Conservation (phyloP, 1,140 invertebrate species). For the Cherax quadricarinatus region DNA sequence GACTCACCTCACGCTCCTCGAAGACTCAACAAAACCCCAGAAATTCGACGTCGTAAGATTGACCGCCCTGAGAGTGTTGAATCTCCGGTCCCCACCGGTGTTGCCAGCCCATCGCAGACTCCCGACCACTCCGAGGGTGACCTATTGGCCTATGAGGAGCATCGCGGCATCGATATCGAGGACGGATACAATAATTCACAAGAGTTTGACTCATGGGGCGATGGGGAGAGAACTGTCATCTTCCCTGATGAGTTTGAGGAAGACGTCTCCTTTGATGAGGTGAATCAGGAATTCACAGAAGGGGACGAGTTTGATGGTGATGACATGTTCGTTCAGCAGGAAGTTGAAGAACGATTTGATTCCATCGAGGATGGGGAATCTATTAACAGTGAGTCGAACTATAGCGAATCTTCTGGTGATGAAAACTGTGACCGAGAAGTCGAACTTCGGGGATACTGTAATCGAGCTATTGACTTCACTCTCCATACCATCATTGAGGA, state of each 20-base stretch:
- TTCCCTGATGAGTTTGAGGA: slow-evolving; percentile 64
- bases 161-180: slow-evolving; percentile 55
- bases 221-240: slow-evolving; percentile 36
- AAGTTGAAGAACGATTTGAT: slow-evolving; percentile 69
- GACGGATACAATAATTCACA: slow-evolving; percentile 37
- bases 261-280: slow-evolving; percentile 62
- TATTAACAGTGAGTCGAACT: slow-evolving; percentile 74
- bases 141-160: slow-evolving; percentile 67
- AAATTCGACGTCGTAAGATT: slow-evolving; percentile 65
- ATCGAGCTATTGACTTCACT: slow-evolving; percentile 88
- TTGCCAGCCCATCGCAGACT: slow-evolving; percentile 43
- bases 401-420: slow-evolving; percentile 75
- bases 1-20: slow-evolving; percentile 71
- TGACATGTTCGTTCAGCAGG: slow-evolving; percentile 61
- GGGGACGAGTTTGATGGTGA: slow-evolving; percentile 55
- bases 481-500: slow-evolving; percentile 96
- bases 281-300: slow-evolving; percentile 50
- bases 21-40: slow-evolving; percentile 71
- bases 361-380: slow-evolving; percentile 74
- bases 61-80: slow-evolving; percentile 52
- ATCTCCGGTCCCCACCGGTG: slow-evolving; percentile 42
- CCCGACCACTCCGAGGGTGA: slow-evolving; percentile 71
- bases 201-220: slow-evolving; percentile 60
- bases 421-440: slow-evolving; percentile 85
- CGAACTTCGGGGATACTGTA: slow-evolving; percentile 85